Base-by-base conservation (phyloP, 2,113 vertebrate species). In the Eurystomus gularis region DNA sequence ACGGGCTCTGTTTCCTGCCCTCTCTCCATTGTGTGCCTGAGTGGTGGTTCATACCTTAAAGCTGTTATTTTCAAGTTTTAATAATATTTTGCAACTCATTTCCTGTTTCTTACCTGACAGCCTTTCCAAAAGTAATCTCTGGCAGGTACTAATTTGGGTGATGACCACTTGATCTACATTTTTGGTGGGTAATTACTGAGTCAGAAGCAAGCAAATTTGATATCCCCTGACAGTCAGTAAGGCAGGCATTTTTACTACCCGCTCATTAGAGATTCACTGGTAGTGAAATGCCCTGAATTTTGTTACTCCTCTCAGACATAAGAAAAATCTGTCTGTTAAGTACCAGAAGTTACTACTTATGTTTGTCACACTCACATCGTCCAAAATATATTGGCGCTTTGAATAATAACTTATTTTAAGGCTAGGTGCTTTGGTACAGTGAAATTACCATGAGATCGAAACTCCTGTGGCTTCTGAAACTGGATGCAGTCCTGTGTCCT, bases 121-220 rank as follows among this genome's bases (percentile, higher is more conserved):
- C 96, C 86, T 77, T 97, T 93, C 97, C 96, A 91, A 96, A 98
- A 98, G 96, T 97, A 94, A 68, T 97, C 83, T 96, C 96, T 98
- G 98, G 97, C 98, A 98, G 98, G 98, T 98, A 98, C 97, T 98
- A 98, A 98, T 98, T 98, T 98, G 96, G 97, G 95, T 97, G 98
- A 97, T 93, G 97, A 98, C 98, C 98, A 98, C 97, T 98, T 98
- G 98, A 97, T 98, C 98, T 98, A 96, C 97, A 97, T 98, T 98
- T 98, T 98, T 98, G 97, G 97, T 98, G 91, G 97, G 97, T 98
- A 98, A 98, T 98, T 98, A 98, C 96, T 86, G 95, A 98, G 97
- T 98, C 98, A 98, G 96, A 98, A 98, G 97, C 92, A 95, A 97
- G 96, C 96, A 97, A 97, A 97, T 98, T 97, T 97, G 96, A 98